Conservation (phyloP, 1,140 invertebrate genomes). For the Drosophila melanica region DNA sequence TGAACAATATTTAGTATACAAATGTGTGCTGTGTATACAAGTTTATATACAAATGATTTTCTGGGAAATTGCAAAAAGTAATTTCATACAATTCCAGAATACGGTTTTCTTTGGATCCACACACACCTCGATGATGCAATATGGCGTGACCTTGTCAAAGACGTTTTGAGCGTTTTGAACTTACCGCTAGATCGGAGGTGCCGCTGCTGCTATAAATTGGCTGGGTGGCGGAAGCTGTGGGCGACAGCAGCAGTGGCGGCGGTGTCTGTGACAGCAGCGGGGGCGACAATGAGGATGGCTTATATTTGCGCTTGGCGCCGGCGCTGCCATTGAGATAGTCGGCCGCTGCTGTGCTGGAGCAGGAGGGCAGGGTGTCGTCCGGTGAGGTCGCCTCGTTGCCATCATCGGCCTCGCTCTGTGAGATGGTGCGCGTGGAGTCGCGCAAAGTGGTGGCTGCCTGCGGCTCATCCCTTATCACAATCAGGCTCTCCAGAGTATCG, state of each 20-base stretch:
- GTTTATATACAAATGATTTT: neutral
- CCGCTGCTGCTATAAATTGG: constrained; percentile 55
- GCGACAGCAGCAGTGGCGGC: neutral
- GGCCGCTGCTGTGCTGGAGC: constrained; percentile 15
- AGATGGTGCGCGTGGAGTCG: constrained; percentile 77
- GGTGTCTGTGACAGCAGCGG: neutral
- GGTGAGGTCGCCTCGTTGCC: constrained; percentile 51
- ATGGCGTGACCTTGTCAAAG: constrained; percentile 38
- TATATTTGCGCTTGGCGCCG: constrained; percentile 63
- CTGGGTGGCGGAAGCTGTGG: constrained; percentile 26
- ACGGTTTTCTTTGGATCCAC: neutral
- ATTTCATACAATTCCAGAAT: constrained; percentile 8
- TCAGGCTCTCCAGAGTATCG: constrained; percentile 1
- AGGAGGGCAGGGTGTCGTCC: constrained; percentile 50
- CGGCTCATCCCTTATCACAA: constrained; percentile 31
- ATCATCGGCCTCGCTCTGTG: constrained; percentile 74
- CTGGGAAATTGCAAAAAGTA: neutral
- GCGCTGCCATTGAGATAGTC: constrained; percentile 59
- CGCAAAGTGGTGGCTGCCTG: constrained; percentile 62
- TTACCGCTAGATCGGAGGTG: constrained; percentile 71
- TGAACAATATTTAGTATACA: neutral
- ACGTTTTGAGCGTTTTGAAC: constrained; percentile 19
- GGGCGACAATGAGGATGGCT: constrained; percentile 16
- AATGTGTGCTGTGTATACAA: neutral
- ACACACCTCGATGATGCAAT: constrained; percentile 29